These are phyloP conservation scores for Molorchus minor DNA, from an alignment of 2,888 invertebrate genomes.

Conservation along the genomic window DNA sequence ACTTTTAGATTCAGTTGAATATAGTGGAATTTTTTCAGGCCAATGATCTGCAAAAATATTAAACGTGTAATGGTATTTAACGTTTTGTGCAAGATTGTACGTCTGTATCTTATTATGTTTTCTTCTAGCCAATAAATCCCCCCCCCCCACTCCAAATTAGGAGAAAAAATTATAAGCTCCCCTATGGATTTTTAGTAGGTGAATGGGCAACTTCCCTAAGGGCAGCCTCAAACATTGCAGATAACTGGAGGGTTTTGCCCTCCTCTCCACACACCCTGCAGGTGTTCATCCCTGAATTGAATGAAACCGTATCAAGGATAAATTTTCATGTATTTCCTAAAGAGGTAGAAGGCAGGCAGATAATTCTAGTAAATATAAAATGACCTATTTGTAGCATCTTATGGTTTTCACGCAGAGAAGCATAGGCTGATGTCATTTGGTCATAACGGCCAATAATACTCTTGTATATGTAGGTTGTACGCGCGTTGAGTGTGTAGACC, in stretches of 20 bases:
- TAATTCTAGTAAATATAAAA: background rate
- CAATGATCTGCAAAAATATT: background rate
- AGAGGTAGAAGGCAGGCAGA: background rate
- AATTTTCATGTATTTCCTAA: background rate
- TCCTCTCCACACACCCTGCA: no score
- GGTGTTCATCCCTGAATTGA: background rate
- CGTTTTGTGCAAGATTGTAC: background rate
- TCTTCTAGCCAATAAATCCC: background rate
- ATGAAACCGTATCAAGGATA: background rate
- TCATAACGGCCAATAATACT: background rate
- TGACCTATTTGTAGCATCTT: background rate
- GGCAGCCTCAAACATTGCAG: no score
- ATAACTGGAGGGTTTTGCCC: no score
- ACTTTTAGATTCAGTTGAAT: no score
- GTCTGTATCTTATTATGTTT: background rate
- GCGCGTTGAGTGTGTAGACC: no score
- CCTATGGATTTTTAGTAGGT: no score
- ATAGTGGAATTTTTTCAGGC: background rate
- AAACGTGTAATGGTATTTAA: background rate
- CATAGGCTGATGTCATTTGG: background rate
- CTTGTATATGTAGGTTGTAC: no score
- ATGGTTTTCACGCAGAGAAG: background rate
- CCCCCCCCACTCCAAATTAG: background rate
- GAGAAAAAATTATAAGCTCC: background rate
- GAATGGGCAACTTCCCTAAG: no score